Base-by-base conservation (phyloP, 2,888 invertebrate species). In the Tenthredo distinguenda region DNA sequence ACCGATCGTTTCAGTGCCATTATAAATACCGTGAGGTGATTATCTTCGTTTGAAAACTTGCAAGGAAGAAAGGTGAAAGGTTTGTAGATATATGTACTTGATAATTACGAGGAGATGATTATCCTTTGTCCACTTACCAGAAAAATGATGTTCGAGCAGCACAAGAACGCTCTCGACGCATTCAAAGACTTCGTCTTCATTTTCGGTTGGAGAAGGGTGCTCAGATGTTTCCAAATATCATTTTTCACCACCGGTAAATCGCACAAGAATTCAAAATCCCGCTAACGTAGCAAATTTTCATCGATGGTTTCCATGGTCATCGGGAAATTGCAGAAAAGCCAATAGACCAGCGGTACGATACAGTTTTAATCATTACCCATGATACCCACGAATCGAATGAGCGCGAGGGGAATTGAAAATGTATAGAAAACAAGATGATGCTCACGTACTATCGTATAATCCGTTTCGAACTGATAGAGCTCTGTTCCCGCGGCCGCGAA, bases 111-210 rank as follows among this genome's bases (percentile, higher is more conserved):
- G 9, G 2, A 62, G 62, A 34, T 34, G n/a, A 55, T 58, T 37
- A 12, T 79, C 18, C 1, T 34, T 37, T 4, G 79, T 55, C n/a
- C 58, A 90, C 92, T 92, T 79, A 93, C 93, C 89, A 93, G 87
- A 85, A 93, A 93, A 26, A 93, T 87, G n/a, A 93, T 89, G 86
- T 93, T 93, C 83, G 92, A 91, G 84, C 92, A 93, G 86, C 92
- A 93, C 85, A 93, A 91, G 85, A 93, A 92, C 26, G 90, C 90
- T 86, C 90, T 91, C 10, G 92, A 90, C 43, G 90, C 85, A 15
- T 88, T 89, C 40, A 91, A 86, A 50, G 87, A 89, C 84, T 87
- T 88, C 4, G 88, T 88, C 86, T 90, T 90, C 91, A 92, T 91
- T 55, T 37, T 87, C 85, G 62, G 18, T 58, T 12, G 15, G 10